Evolutionary conservation across 2,797 vertebrate genomes (phyloP), one percentile per base, ranked within the genome.

Genomic region (Cheirogaleus major): DNA sequence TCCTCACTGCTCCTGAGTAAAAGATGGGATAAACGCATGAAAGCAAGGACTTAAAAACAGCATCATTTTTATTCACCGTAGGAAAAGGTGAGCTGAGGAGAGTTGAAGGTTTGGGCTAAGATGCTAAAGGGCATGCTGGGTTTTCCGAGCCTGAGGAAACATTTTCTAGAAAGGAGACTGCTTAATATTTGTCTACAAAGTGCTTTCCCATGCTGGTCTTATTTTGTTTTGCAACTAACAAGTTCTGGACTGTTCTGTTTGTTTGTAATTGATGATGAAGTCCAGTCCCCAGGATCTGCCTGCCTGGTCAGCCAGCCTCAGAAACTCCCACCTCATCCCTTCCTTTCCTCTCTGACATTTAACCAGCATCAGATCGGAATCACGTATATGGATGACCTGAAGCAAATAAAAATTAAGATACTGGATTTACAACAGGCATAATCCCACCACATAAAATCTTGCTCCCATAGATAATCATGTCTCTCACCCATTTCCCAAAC

Each of bases 1-100:
- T 52, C 67, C 95, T 91, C 63, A 10, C 27, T 80, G 63, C 52
- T 79, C 96, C 23, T n/a, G 7, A 67, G 63, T 85, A 84, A 86
- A 97, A 88, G 69, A 78, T n/a, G n/a, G 63, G 27, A 30, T 25
- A 88, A 97, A 97, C 85, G 27, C 57, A 95, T 13, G 59, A 95
- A 97, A 93, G 18, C 43, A 80, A 92, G 96, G 43, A 93, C 23
- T 70, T 92, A 17, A 30, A 38, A 76, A 15, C n/a, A 90, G 55
- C 57, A 25, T 7, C 38, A 4, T 27, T 88, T 96, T 95, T 91
- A 50, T 41, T 48, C 70, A 30, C 11, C 10, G 22, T 11, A 65
- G 41, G 50, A 50, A 45, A 55, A 81, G 52, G 32, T 32, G 15
- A 87, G 67, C 32, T 52, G 30, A 82, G n/a, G 38, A 2, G 78